Base-by-base conservation (phyloP, 1,140 invertebrate genomes). In the Hylyphantes graminicola region DNA sequence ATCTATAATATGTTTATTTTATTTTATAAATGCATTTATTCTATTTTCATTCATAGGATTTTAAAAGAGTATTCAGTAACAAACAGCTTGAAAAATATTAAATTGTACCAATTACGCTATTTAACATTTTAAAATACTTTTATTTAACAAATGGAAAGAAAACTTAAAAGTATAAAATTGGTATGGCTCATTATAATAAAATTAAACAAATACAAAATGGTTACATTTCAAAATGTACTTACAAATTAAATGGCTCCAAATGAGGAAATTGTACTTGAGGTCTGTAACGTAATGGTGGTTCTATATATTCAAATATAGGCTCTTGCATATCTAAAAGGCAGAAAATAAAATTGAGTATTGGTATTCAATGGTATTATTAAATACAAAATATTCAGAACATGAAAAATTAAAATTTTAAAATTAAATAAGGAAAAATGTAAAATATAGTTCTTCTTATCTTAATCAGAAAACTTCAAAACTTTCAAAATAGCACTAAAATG, bases 291-390 rank as follows among this genome's bases (percentile, higher is more conserved):
- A 93, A 92, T 86, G 92, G 89, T 13, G 93, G 93, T 89, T 97
- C 97, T 88, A 97, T 94, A 89, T 98, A 99, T 87, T 97, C 96
- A 90, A 94, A 99, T 13, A 93, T 90, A 87, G 94, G 93, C 85
- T 93, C 92, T 87, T 90, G 89, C 90, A 93, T 93, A 64, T 92
- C 92, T 94, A 83, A 17, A 63, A 81, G 53, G 51, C 61, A 72
- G 67, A 73, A 83, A 75, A 55, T n/a, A 68, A 81, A 72, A 54
- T 77, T n/a, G 10, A 35, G 53, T 50, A 15, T 50, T 21, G 54
- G 0, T 72, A 54, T 77, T 35, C 35, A 35, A 35, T n/a, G n/a
- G n/a, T n/a, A n/a, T n/a, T n/a, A n/a, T 35, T 2, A 35, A 35
- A 35, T 1, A 35, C 35, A 35, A 35, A 35, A 35, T 35, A 2